These are phyloP conservation scores for Hypolimnas misippus DNA, from an alignment of 2,888 invertebrate genomes.

Conservation along the genomic window DNA sequence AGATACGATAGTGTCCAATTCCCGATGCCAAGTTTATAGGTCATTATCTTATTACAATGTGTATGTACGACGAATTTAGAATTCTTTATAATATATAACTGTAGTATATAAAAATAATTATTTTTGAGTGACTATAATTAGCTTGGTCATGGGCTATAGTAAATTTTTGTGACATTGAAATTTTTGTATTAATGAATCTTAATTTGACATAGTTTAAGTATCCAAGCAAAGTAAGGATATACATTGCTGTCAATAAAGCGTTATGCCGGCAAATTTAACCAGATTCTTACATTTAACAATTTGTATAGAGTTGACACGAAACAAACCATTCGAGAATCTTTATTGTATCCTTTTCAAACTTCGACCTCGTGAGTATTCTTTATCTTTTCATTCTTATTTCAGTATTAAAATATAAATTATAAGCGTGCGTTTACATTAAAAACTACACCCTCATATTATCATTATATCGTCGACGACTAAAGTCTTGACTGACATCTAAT, in stretches of 20 bases:
- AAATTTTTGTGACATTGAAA: slow-evolving; percentile 1
- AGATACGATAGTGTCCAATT: slow-evolving; percentile 25
- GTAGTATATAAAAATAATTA: background rate
- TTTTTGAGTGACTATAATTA: background rate
- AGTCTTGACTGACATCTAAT: background rate
- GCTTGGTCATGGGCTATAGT: background rate
- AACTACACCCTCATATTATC: background rate
- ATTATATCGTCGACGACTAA: background rate
- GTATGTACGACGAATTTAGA: slow-evolving; percentile 12
- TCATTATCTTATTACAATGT: slow-evolving; percentile 16
- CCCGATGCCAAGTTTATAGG: slow-evolving; percentile 32
- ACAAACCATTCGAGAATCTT: too few species aligned
- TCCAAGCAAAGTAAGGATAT: too few species aligned
- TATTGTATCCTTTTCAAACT: too few species aligned
- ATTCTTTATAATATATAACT: background rate
- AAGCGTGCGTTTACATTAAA: background rate
- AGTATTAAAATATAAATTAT: slow-evolving; percentile 1
- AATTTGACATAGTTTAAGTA: too few species aligned
- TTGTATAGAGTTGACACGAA: too few species aligned
- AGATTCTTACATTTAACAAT: too few species aligned
- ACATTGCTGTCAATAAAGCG: too few species aligned
- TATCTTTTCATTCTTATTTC: background rate
- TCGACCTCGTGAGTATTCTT: too few species aligned
- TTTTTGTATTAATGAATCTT: too few species aligned
- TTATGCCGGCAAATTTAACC: too few species aligned